Base-by-base conservation (phyloP, 1,140 invertebrate genomes). In the Acromyrmex heyeri region DNA sequence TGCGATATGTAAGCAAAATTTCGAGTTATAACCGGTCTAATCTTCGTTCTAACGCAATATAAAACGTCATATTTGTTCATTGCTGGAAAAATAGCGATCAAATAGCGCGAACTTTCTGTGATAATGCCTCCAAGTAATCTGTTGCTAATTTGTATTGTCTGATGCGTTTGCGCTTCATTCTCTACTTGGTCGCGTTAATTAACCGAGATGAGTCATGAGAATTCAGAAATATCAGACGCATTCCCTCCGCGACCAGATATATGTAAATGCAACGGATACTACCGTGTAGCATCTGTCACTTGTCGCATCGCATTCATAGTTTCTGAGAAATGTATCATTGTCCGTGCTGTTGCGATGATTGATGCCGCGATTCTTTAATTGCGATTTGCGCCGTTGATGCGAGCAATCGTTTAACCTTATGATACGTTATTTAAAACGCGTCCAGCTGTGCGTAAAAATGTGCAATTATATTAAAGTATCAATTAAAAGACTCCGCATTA, bases 11-110 rank as follows among this genome's bases (percentile, higher is more conserved):
- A 81, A 73, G 24, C 67, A 21, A 48, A 48, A 67, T 27, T 48
- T 82, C 55, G 18, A 18, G n/a, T 83, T 83, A 75, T 34, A 75
- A 83, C 69, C 69, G 69, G 67, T 50, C 4, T 83, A 73, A 83
- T 83, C 79, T 73, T 3, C 0, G 16, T 24, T 21, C n/a, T 48
- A 62, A 62, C 55, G 38, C 18, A 50, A 83, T 34, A 75, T 50
- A 83, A 72, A 81, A 55, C 30, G 16, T 72, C 78, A n/a, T 82
- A 82, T 73, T 61, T 82, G 24, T 21, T 24, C 30, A n/a, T 73
- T 12, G n/a, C 12, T 50, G 34, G 34, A 73, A 82, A 82, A 44
- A 82, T 38, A 24, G 4, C 16, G 34, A 30, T 21, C 48, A 79
- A 59, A 2, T 55, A 7, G 5, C 10, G 6, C 38, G 24, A 24